Conservation (phyloP, 2,113 vertebrate species). For the Meles meles region DNA sequence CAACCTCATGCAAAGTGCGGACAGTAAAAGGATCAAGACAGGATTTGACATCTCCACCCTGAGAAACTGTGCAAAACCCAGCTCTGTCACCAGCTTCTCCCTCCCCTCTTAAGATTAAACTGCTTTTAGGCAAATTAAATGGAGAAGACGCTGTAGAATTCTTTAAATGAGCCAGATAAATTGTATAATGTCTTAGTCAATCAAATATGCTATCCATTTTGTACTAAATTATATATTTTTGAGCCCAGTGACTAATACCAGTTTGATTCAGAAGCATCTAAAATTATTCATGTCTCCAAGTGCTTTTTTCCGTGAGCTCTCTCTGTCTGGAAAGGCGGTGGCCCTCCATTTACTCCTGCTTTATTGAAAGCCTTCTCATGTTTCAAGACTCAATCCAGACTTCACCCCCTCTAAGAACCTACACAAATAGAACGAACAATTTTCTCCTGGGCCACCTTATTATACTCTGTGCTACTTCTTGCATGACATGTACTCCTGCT, state of each 20-base stretch:
- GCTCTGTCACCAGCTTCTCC: background rate
- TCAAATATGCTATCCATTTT: background rate
- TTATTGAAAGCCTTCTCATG: background rate
- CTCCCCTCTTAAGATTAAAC: background rate
- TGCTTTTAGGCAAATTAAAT: background rate
- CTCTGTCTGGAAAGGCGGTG: background rate
- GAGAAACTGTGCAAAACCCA: background rate
- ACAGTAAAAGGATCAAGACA: background rate
- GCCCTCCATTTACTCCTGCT: background rate
- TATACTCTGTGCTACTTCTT: background rate
- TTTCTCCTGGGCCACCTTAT: background rate
- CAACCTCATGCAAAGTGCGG: background rate
- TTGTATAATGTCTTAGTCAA: background rate
- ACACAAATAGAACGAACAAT: background rate
- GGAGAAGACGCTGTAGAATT: background rate
- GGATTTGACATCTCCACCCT: fast-evolving
- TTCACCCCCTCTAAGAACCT: background rate
- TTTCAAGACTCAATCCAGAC: background rate
- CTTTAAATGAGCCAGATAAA: background rate
- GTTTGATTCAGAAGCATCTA: background rate
- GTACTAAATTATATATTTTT: background rate
- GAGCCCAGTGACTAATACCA: background rate
- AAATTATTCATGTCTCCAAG: background rate
- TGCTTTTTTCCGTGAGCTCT: background rate
- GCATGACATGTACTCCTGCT: background rate